Percentiles rank a stretch among this genome's conserved stretches.
Evolutionary conservation across 2,113 vertebrate species (phyloP).

Genomic region (Petroica traversi): DNA sequence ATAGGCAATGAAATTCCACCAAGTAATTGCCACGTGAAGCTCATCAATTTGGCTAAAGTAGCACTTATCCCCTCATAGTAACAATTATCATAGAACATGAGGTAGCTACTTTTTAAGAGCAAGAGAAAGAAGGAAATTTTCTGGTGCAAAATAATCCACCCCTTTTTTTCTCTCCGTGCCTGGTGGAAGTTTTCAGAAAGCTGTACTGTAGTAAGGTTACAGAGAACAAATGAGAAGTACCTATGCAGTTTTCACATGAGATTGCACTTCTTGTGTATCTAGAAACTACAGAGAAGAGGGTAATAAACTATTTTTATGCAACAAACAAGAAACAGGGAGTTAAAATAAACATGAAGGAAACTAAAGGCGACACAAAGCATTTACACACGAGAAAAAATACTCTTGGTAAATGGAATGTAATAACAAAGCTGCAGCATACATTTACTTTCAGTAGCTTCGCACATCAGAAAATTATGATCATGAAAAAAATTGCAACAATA

Average conservation of each 20-base stretch:
- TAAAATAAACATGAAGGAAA: slow-evolving; percentile 17
- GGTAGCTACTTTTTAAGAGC: neutral
- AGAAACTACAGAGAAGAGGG: neutral
- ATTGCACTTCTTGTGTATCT: slow-evolving; percentile 2
- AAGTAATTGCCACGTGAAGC: neutral
- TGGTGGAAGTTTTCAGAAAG: neutral
- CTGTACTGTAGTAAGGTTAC: neutral
- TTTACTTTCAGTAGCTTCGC: neutral
- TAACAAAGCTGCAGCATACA: neutral
- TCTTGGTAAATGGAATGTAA: slow-evolving; percentile 18
- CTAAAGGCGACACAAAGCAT: slow-evolving; percentile 2
- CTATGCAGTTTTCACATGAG: neutral
- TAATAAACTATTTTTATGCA: slow-evolving; percentile 39
- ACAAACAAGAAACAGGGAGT: neutral
- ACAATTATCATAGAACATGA: neutral
- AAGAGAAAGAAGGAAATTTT: neutral
- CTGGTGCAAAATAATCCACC: neutral
- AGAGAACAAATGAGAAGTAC: neutral
- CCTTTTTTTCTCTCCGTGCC: neutral
- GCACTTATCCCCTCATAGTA: neutral
- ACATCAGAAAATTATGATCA: neutral
- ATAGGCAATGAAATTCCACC: neutral
- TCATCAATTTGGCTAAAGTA: slow-evolving; percentile 22
- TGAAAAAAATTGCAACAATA: neutral
- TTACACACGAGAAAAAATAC: neutral